Conservation (phyloP, 2,113 vertebrate species). For the Amphilophus citrinellus region DNA sequence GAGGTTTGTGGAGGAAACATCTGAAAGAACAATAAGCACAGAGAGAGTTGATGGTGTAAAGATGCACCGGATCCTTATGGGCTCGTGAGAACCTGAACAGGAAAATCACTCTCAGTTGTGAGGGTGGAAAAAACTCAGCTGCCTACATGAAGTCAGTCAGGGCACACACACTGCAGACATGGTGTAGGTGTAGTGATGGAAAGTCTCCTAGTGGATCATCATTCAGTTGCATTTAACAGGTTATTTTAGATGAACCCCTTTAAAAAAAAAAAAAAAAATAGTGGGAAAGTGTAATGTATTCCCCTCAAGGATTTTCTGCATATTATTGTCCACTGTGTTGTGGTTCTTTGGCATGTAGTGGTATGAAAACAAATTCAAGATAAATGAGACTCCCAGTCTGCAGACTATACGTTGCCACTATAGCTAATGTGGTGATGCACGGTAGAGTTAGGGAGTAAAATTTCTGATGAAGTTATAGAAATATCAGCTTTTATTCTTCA, state of each 20-base stretch:
- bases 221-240: conserved; percentile 13
- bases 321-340: conserved; percentile 7
- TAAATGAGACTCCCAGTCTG: not conserved
- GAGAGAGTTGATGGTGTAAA: not conserved
- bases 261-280: not conserved
- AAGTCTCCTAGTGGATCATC: not conserved
- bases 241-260: not conserved
- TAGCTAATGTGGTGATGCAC: not conserved
- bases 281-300: not conserved
- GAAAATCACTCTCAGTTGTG: conserved; percentile 13
- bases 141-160: conserved; percentile 44
- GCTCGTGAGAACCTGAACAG: conserved; percentile 10
- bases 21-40: not conserved
- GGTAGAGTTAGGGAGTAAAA: not conserved
- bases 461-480: not conserved
- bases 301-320: conserved; percentile 7
- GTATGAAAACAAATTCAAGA: conserved; percentile 58
- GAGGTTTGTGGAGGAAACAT: conserved; percentile 10
- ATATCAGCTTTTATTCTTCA: too few species aligned
- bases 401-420: conserved; percentile 5
- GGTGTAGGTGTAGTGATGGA: conserved; percentile 41
- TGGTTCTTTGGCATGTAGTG: conserved; percentile 29
- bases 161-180: conserved; percentile 38
- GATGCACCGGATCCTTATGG: not conserved
- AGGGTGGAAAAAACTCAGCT: conserved; percentile 11